A percentile compares a stretch with the other conserved stretches of the same genome.
Evolutionary conservation across 1,140 invertebrate species (phyloP).

Genomic region (Drosophila lini): DNA sequence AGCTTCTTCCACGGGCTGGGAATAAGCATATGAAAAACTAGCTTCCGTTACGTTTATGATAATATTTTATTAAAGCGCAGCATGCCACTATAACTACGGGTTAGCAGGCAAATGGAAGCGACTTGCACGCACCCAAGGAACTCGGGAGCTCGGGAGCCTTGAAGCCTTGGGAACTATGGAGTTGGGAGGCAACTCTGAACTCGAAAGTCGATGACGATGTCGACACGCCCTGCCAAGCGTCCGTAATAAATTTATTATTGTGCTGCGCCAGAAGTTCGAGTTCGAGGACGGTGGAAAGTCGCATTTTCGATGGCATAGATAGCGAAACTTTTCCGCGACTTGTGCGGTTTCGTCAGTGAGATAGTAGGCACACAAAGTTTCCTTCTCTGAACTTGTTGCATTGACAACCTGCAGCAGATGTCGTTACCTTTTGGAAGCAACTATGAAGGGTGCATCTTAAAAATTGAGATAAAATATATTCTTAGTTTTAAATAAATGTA

Average conservation of each 20-base stretch:
- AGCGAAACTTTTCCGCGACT: conserved; percentile 65
- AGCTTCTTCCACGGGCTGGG: conserved; percentile 39
- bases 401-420: conserved; percentile 59
- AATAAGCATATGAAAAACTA: conserved; percentile 79
- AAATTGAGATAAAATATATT: background rate
- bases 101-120: conserved; percentile 20
- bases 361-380: conserved; percentile 77
- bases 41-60: conserved; percentile 78
- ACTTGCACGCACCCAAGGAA: conserved; percentile 29
- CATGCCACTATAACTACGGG: conserved; percentile 51
- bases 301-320: conserved; percentile 50
- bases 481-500: too few relatives aligned
- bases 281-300: conserved; percentile 17
- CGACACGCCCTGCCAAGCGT: conserved; percentile 53
- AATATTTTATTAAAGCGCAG: conserved; percentile 79
- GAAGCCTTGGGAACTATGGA: conserved; percentile 6
- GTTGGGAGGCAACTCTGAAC: conserved; percentile 2
- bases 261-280: conserved; percentile 38
- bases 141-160: background rate
- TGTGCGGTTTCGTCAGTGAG: conserved; percentile 58
- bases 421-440: conserved; percentile 31
- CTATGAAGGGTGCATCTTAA: background rate
- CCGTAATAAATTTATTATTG: conserved; percentile 57
- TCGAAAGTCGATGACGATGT: conserved; percentile 36
- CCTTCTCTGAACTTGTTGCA: conserved; percentile 68